These are phyloP conservation scores for Oryzias woworae DNA, from an alignment of 2,113 vertebrate species.

Conservation along the genomic window DNA sequence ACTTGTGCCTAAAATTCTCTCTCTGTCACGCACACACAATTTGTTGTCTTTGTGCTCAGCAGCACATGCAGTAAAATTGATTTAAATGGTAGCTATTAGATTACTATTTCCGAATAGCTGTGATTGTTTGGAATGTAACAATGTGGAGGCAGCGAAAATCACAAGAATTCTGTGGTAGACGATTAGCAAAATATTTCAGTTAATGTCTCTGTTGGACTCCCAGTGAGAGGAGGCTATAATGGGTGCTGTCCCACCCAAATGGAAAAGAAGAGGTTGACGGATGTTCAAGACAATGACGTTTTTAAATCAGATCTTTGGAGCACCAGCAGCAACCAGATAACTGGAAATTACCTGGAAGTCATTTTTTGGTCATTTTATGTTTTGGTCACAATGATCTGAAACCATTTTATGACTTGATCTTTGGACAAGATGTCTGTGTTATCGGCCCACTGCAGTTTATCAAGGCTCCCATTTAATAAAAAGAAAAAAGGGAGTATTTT, in stretches of 20 bases:
- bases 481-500: too few relatives aligned
- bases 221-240: slow-evolving; percentile 88
- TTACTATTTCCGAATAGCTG: slow-evolving; percentile 82
- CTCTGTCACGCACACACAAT: slow-evolving; percentile 70
- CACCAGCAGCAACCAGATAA: slow-evolving; percentile 84
- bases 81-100: slow-evolving; percentile 90
- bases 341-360: slow-evolving; percentile 91
- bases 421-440: slow-evolving; percentile 80
- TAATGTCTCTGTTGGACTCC: slow-evolving; percentile 89
- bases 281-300: slow-evolving; percentile 87
- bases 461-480: slow-evolving; percentile 34
- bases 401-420: slow-evolving; percentile 92
- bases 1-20: slow-evolving; percentile 72
- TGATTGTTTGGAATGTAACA: slow-evolving; percentile 89
- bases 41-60: slow-evolving; percentile 59
- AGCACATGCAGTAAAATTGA: slow-evolving; percentile 88
- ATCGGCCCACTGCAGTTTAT: slow-evolving; percentile 82
- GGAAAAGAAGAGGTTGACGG: slow-evolving; percentile 85
- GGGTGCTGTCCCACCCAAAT: slow-evolving; percentile 51
- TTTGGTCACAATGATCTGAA: slow-evolving; percentile 88
- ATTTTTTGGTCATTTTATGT: slow-evolving; percentile 93
- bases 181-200: slow-evolving; percentile 83
- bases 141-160: slow-evolving; percentile 92
- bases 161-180: slow-evolving; percentile 84
- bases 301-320: slow-evolving; percentile 89